Percentiles rank a stretch among this genome's conserved stretches.
phyloP scores from a whole-genome alignment of 2,888 invertebrate genomes.

The Hyposoter didymator region DNA sequence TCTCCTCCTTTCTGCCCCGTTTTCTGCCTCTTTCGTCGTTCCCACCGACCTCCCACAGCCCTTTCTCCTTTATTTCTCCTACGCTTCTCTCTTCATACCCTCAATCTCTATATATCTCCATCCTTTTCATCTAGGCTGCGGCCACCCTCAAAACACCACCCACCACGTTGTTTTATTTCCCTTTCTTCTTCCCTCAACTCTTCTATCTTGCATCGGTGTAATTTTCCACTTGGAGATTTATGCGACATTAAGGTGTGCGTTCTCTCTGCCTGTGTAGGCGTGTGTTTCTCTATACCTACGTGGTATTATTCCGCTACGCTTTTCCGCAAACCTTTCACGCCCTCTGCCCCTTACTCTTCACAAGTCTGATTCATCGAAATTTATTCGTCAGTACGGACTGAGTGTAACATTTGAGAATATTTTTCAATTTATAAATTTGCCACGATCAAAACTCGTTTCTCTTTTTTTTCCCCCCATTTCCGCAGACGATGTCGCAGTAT shows the following conservation, averaged over 20 bases:
- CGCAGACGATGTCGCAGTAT: neutral
- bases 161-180: slow-evolving; percentile 79
- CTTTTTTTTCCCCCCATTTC: neutral
- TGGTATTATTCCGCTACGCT: slow-evolving; percentile 39
- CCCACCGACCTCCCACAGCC: slow-evolving; percentile 74
- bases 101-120: slow-evolving; percentile 69
- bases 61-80: slow-evolving; percentile 85
- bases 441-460: neutral
- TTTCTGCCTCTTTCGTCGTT: slow-evolving; percentile 77
- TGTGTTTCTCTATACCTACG: neutral
- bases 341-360: slow-evolving; percentile 69
- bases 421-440: neutral
- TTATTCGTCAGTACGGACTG: slow-evolving; percentile 67
- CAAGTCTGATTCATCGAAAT: slow-evolving; percentile 77
- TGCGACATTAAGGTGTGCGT: slow-evolving; percentile 83
- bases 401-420: neutral
- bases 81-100: slow-evolving; percentile 22
- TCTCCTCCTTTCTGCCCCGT: slow-evolving; percentile 73
- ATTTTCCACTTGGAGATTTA: slow-evolving; percentile 83
- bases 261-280: slow-evolving; percentile 60
- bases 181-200: slow-evolving; percentile 67
- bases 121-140: slow-evolving; percentile 61
- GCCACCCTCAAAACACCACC: slow-evolving; percentile 67
- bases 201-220: slow-evolving; percentile 81
- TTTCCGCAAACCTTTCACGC: slow-evolving; percentile 34